Evolutionary conservation across 2,797 vertebrate species (phyloP).

Genomic region (Rhabdomys pumilio): DNA sequence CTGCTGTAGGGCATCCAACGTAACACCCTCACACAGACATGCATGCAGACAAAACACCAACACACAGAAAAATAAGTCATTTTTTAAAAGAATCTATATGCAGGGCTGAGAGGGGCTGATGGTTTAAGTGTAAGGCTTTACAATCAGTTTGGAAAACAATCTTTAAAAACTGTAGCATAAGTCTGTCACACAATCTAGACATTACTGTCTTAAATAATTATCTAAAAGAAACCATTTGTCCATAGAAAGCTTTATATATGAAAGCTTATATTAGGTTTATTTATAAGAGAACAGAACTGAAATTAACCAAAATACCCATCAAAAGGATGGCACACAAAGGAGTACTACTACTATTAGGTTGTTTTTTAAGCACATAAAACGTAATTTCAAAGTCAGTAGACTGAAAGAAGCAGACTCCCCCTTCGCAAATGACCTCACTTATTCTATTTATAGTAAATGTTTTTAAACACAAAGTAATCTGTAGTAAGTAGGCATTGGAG

Average conservation of each 20-base stretch:
- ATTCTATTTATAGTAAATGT: constrained; percentile 37
- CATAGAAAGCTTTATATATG: constrained; percentile 15
- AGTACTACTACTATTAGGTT: background rate
- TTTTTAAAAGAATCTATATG: background rate
- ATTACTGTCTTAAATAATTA: constrained; percentile 38
- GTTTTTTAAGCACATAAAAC: background rate
- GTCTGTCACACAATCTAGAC: constrained; percentile 1
- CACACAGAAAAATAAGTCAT: background rate
- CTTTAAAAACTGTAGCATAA: constrained; percentile 39
- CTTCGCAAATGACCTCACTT: background rate
- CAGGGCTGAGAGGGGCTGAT: background rate
- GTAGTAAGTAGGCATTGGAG: background rate
- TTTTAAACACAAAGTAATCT: constrained; percentile 1
- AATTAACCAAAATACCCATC: constrained; percentile 43
- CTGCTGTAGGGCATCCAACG: background rate
- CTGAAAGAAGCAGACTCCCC: constrained; percentile 33
- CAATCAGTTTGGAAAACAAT: constrained; percentile 4
- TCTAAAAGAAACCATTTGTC: constrained; percentile 38
- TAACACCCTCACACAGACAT: background rate
- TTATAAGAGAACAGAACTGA: constrained; percentile 7
- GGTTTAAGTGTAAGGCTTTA: constrained; percentile 36
- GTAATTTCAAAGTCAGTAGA: constrained; percentile 9
- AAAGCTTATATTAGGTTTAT: constrained; percentile 42
- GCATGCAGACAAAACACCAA: background rate
- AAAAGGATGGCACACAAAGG: constrained; percentile 16